Evolutionary conservation across 2,797 vertebrate species (phyloP).

Genomic region (Prunella strophiata): DNA sequence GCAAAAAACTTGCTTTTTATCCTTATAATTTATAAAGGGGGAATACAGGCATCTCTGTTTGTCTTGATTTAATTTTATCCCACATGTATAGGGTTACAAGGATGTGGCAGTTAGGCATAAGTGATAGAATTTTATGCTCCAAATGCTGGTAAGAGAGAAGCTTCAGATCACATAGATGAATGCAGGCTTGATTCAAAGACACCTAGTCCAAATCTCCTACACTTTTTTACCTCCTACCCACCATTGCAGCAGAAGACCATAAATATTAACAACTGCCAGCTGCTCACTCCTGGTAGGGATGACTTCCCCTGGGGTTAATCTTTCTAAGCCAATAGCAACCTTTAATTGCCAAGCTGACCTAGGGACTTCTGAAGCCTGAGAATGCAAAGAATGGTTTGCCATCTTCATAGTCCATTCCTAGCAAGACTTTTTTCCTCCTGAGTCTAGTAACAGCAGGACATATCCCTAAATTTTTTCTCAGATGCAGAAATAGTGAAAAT

Average conservation of each 20-base stretch:
- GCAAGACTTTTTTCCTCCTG: not conserved
- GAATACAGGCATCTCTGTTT: not conserved
- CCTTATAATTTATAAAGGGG: not conserved
- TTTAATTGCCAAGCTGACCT: not conserved
- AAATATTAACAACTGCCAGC: slow-evolving; percentile 54
- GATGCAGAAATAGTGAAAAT: not conserved
- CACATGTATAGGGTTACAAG: slow-evolving; percentile 57
- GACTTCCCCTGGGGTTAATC: not conserved
- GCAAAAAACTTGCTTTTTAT: not conserved
- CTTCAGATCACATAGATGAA: slow-evolving; percentile 62
- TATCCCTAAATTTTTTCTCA: not conserved
- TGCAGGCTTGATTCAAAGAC: slow-evolving; percentile 49
- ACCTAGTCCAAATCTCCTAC: slow-evolving; percentile 8
- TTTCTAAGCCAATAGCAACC: not conserved
- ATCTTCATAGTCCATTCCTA: not conserved
- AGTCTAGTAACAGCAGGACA: not conserved
- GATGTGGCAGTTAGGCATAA: slow-evolving; percentile 66
- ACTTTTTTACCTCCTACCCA: not conserved
- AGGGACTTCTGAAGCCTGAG: not conserved
- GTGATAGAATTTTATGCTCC: slow-evolving; percentile 73
- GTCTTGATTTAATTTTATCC: slow-evolving; percentile 53
- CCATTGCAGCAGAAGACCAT: not conserved
- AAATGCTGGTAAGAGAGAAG: slow-evolving; percentile 65
- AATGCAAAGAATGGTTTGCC: not conserved
- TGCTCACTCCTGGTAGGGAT: not conserved